Conservation (phyloP, 2,797 vertebrate species). For the Hydrolagus colliei region DNA sequence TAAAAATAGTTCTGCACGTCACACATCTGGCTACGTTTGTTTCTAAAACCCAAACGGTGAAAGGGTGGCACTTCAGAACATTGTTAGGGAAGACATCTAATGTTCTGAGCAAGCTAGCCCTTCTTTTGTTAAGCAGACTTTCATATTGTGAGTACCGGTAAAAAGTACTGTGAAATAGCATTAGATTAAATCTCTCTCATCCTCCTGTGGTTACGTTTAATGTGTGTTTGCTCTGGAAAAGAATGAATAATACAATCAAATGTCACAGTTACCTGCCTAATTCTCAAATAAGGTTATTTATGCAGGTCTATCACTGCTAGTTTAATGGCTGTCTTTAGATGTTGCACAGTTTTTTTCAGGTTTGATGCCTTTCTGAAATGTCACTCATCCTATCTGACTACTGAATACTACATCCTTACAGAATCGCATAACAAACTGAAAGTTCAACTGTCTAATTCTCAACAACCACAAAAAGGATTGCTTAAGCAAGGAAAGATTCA, state of each 20-base stretch:
- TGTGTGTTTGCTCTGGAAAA: neutral
- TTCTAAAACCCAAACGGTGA: neutral
- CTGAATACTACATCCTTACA: neutral
- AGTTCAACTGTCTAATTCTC: neutral
- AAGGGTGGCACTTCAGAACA: constrained; percentile 8
- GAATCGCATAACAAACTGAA: neutral
- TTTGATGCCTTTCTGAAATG: neutral
- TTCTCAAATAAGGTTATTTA: neutral
- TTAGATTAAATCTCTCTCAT: neutral
- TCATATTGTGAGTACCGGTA: neutral
- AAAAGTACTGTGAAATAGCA: neutral
- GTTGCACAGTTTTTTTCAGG: neutral
- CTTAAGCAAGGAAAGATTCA: neutral
- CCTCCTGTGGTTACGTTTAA: neutral
- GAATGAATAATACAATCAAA: neutral
- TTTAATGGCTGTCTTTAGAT: neutral
- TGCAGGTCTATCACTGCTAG: no score
- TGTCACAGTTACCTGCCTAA: neutral
- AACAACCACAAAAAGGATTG: neutral
- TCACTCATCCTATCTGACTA: neutral
- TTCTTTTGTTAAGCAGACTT: neutral
- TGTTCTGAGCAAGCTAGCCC: neutral
- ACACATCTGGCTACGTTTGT: neutral
- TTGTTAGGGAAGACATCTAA: neutral
- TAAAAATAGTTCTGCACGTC: neutral